These are phyloP conservation scores for Cephalopholis sonnerati DNA, from an alignment of 2,113 vertebrate species.

Conservation along the genomic window DNA sequence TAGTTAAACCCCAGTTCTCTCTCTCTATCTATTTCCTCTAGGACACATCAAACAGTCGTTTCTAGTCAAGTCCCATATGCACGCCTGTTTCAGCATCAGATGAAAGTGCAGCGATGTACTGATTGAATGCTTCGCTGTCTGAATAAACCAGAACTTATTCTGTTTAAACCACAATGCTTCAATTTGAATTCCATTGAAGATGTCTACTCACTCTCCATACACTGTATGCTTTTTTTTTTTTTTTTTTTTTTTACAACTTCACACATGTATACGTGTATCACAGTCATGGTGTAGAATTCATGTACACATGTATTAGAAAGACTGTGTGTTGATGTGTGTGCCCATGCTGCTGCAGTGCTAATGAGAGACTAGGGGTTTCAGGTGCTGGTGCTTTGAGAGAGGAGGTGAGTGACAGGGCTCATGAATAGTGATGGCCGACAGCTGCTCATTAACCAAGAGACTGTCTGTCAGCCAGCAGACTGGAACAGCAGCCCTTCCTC, in stretches of 20 bases:
- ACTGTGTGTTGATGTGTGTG: conserved; percentile 18
- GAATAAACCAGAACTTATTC: conserved; percentile 48
- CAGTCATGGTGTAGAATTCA: conserved; percentile 38
- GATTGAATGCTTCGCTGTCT: conserved; percentile 51
- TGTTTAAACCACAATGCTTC: conserved; percentile 43
- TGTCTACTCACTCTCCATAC: background rate
- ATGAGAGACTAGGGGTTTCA: conserved; percentile 77
- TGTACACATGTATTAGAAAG: conserved; percentile 25
- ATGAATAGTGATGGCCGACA: conserved; percentile 86
- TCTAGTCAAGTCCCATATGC: conserved; percentile 51
- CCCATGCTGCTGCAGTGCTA: conserved; percentile 64
- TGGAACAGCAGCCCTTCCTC: conserved; percentile 67
- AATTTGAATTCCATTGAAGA: conserved; percentile 45
- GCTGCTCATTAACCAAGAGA: conserved; percentile 85
- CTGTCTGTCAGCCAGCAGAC: conserved; percentile 80
- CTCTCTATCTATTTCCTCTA: conserved; percentile 34
- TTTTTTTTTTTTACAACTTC: conserved; percentile 32
- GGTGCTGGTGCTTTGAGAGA: conserved; percentile 74
- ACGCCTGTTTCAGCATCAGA: conserved; percentile 47
- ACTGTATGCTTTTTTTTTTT: background rate
- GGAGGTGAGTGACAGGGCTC: conserved; percentile 81
- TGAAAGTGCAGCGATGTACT: conserved; percentile 58
- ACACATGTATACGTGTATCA: conserved; percentile 16
- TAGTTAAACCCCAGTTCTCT: conserved; percentile 38
- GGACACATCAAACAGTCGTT: conserved; percentile 64